Base-by-base conservation (phyloP, 2,888 invertebrate species). In the Tipula vernalis region DNA sequence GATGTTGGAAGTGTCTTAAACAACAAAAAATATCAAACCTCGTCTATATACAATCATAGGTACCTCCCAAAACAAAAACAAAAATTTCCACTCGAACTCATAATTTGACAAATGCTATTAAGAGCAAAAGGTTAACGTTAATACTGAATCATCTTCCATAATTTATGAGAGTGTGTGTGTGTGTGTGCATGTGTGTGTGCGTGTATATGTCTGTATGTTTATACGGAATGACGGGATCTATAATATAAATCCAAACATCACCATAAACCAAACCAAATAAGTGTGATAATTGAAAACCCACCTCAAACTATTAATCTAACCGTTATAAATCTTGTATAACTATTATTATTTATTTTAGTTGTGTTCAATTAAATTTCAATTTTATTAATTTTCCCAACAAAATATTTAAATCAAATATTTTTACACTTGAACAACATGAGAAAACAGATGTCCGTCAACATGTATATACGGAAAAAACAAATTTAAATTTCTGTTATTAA, bases 221-320 rank as follows among this genome's bases (percentile, higher is more conserved):
- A 51, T 51, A 51, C n/a, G 51, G 28, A 71, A 71, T 71, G 71
- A 71, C 71, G 28, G 71, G 71, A 28, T 28, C 8, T 71, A 71
- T 71, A 3, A 39, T 39, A 3, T 1, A 28, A 28, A 71, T 15
- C 51, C 71, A 28, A 71, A 71, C 71, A 71, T 71, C 71, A 71
- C 71, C 71, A 71, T 71, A 71, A 28, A 28, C 71, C 18, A 71
- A 51, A 51, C 15, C 51, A 51, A 71, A 18, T 71, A 71, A 71
- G 71, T 71, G 71, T 71, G 71, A 71, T 71, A 71, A 71, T 71
- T 71, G 71, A 71, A 71, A 71, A 71, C 71, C 71, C 71, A 71
- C 71, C 71, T 71, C 71, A 71, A 71, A 71, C 71, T 71, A 71
- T 71, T 71, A 71, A 71, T 71, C 28, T 71, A 71, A 71, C 71